Percentiles rank a stretch among this genome's conserved stretches.
Conservation (phyloP, 1,140 invertebrate genomes). For the Drosophila elegans region DNA sequence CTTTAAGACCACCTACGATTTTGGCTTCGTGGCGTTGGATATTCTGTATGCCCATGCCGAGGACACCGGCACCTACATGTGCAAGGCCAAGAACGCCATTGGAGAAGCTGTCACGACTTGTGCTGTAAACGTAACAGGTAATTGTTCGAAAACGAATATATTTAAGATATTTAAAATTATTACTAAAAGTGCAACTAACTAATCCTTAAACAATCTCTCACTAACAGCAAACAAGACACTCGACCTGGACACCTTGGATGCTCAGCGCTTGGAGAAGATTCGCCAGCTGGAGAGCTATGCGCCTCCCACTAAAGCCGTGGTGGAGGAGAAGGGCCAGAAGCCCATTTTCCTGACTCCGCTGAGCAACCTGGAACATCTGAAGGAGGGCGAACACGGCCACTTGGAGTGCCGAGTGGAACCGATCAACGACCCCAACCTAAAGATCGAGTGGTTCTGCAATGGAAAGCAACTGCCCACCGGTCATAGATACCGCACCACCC, state of each 20-base stretch:
- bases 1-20: constrained; percentile 97
- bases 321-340: constrained; percentile 91
- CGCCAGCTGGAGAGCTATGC: constrained; percentile 93
- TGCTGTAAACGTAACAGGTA: constrained; percentile 93
- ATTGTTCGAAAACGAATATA: too few species aligned
- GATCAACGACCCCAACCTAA: constrained; percentile 96
- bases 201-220: constrained; percentile 22
- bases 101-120: constrained; percentile 97
- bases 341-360: constrained; percentile 95
- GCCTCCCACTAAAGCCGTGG: constrained; percentile 90
- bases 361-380: constrained; percentile 93
- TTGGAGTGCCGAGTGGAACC: constrained; percentile 98
- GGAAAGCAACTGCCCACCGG: constrained; percentile 91
- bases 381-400: constrained; percentile 96
- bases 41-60: constrained; percentile 98
- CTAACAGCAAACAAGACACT: constrained; percentile 91
- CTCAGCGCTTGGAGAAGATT: constrained; percentile 94
- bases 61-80: constrained; percentile 98
- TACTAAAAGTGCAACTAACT: not conserved
- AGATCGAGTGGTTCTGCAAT: constrained; percentile 98
- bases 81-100: constrained; percentile 95
- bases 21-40: constrained; percentile 97
- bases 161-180: too few species aligned
- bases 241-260: constrained; percentile 94
- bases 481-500: constrained; percentile 95